Base-by-base conservation (phyloP, 2,888 invertebrate genomes). In the Drosophila greeni region DNA sequence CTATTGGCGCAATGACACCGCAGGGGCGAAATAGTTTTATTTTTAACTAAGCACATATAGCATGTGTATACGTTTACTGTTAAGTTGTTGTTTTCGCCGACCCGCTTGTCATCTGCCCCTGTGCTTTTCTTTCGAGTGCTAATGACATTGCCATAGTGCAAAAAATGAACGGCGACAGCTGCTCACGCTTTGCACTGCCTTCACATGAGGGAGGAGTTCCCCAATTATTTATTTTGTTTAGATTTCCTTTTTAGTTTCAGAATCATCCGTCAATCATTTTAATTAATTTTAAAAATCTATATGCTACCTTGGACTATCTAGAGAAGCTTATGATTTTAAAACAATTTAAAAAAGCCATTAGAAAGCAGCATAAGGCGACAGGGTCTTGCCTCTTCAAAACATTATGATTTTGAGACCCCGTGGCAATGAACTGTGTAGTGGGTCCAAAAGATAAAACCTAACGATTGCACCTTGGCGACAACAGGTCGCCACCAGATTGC, bases 11-110 rank as follows among this genome's bases (percentile, higher is more conserved):
- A 79, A 75, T 79, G 75, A 72, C 72, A 55, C 48, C 59, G 45
- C 49, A 70, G 59, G 82, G 84, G 79, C 82, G 78, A 75, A 82
- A 84, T 82, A 75, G 84, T 82, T 81, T 80, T 80, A 84, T 80
- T 82, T 78, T 65, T 75, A 81, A 72, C 59, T 45, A 48, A 37
- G 33, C 66, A 53, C 55, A 52, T 37, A 43, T 34, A 52, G 36
- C 33, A 43, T 33, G 20, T 29, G 20, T 33, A 16, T 45, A 33
- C 6, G 24, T 23, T 48, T 58, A 36, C 49, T 39, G 37, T 48
- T 47, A 43, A 61, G 65, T 45, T 60, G 47, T 49, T 48, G 29
- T 67, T 67, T 42, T 48, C 51, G 40, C 51, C 49, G 56, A 62
- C 43, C 58, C 23, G 55, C 40, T 49, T 56, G 58, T 76, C 23